A percentile compares a stretch with the other conserved stretches of the same genome.
Evolutionary conservation across 2,113 vertebrate species (phyloP).

Genomic region (Cepphus grylle): DNA sequence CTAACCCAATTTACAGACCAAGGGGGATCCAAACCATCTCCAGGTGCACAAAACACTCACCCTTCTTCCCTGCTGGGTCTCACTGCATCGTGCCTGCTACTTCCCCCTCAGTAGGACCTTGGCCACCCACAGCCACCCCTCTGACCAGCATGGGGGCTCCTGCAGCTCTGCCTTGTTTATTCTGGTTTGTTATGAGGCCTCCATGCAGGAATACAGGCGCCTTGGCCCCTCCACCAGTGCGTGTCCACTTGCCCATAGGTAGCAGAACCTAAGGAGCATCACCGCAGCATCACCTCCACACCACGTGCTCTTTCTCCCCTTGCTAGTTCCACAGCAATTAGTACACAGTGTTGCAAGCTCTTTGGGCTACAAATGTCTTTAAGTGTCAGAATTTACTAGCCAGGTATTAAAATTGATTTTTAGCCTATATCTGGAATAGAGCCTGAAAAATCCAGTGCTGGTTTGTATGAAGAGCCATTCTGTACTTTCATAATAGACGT

Average conservation of each 20-base stretch:
- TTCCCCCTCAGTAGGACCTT: background rate
- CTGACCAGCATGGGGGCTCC: rapidly evolving
- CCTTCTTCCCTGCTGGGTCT: background rate
- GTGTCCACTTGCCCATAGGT: rapidly evolving
- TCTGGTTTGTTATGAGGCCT: background rate
- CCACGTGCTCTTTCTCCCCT: rapidly evolving
- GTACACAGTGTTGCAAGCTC: background rate
- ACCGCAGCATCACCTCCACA: background rate
- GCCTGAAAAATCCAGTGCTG: background rate
- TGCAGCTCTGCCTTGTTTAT: background rate
- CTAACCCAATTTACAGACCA: background rate
- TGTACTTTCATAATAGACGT: background rate
- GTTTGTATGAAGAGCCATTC: background rate
- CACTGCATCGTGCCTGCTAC: rapidly evolving
- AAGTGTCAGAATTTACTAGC: background rate
- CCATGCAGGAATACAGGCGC: background rate
- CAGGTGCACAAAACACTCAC: background rate
- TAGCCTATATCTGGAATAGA: background rate
- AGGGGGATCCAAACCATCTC: background rate
- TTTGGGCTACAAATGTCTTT: background rate
- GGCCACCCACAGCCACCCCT: background rate
- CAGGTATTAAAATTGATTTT: background rate
- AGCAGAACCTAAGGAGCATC: background rate
- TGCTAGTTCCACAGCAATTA: background rate
- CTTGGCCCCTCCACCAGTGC: background rate